Conservation (phyloP, 2,888 invertebrate species). For the Drosophila colorata region DNA sequence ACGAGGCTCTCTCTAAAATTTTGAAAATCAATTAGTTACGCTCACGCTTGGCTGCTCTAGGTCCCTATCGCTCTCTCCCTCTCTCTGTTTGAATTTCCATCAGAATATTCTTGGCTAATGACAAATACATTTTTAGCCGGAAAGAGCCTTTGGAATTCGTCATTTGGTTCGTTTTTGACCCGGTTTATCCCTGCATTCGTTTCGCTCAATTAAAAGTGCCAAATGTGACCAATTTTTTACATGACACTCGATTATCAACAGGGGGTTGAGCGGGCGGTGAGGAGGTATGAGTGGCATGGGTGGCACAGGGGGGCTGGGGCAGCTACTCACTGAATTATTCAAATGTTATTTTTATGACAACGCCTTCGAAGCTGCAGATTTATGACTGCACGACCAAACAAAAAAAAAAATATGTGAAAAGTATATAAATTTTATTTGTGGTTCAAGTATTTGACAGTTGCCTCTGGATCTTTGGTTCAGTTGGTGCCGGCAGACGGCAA, state of each 20-base stretch:
- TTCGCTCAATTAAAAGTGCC: conserved; percentile 73
- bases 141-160: conserved; percentile 54
- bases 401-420: conserved; percentile 43
- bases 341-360: conserved; percentile 62
- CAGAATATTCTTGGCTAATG: conserved; percentile 58
- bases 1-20: conserved; percentile 50
- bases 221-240: conserved; percentile 60
- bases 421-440: conserved; percentile 70
- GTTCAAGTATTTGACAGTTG: conserved; percentile 62
- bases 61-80: not conserved
- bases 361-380: conserved; percentile 53
- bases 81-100: conserved; percentile 43
- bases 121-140: conserved; percentile 62
- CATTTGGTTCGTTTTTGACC: conserved; percentile 59
- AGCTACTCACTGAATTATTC: conserved; percentile 45
- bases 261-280: not conserved
- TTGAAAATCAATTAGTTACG: conserved; percentile 80
- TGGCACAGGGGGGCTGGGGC: not conserved
- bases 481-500: conserved; percentile 8
- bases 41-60: conserved; percentile 41
- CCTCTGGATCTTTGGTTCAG: conserved; percentile 27
- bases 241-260: conserved; percentile 56
- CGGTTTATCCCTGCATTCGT: conserved; percentile 60
- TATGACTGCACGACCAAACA: conserved; percentile 48
- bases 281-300: not conserved